These are phyloP conservation scores for Planococcus citri DNA, from an alignment of 1,140 invertebrate genomes.

Conservation along the genomic window DNA sequence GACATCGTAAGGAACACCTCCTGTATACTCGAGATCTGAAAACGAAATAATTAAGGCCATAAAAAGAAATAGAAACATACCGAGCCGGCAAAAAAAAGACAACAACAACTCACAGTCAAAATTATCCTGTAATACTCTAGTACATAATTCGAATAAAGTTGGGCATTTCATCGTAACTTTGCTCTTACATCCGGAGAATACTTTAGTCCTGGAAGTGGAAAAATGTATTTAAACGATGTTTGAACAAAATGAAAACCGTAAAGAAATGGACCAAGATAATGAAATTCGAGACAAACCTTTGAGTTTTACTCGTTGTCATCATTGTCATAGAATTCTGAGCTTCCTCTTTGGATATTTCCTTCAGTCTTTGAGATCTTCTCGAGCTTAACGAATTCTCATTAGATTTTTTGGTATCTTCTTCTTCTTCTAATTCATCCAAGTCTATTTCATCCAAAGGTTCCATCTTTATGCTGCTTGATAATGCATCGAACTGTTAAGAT, in stretches of 20 bases:
- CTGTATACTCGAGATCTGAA: conserved; percentile 74
- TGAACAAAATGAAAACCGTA: too few species aligned
- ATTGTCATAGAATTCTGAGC: conserved; percentile 48
- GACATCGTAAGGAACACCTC: conserved; percentile 85
- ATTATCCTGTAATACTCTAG: conserved; percentile 75
- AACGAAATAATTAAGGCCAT: too few species aligned
- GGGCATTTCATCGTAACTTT: conserved; percentile 48
- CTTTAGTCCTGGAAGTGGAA: conserved; percentile 60
- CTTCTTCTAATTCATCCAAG: not conserved
- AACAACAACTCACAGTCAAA: conserved; percentile 79
- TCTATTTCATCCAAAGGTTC: conserved; percentile 1
- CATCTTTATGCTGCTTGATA: not conserved
- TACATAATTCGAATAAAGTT: conserved; percentile 68
- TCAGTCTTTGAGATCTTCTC: conserved; percentile 21
- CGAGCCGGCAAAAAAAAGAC: too few species aligned
- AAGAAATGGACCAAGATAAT: too few species aligned
- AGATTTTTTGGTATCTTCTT: not conserved
- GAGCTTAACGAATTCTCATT: not conserved
- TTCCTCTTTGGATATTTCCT: conserved; percentile 44
- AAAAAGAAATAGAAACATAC: too few species aligned
- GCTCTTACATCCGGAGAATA: conserved; percentile 65
- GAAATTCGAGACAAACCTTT: too few species aligned
- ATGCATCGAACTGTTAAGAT: not conserved
- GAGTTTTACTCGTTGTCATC: conserved; percentile 61
- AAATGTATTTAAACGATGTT: too few species aligned